Percentiles rank a stretch among this genome's conserved stretches.
Conservation (phyloP, 2,113 vertebrate species). For the Monopterus albus region DNA sequence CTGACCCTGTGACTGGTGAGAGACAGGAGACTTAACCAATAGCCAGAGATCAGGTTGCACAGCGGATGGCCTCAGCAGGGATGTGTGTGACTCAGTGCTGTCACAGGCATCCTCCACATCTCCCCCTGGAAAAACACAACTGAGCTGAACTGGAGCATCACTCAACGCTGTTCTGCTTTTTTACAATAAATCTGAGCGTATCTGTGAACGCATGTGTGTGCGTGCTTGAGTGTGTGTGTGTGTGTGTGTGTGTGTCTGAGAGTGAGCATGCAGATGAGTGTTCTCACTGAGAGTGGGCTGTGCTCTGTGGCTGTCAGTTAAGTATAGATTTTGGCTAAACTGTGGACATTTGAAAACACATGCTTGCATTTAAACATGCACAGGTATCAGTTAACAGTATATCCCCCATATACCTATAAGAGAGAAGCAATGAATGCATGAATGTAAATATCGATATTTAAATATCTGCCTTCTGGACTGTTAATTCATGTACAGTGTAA, state of each 20-base stretch:
- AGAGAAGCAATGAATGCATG: conserved; percentile 90
- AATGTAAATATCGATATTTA: conserved; percentile 90
- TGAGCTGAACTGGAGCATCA: conserved; percentile 67
- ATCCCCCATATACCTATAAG: conserved; percentile 83
- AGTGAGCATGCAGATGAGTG: conserved; percentile 74
- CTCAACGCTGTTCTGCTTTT: conserved; percentile 60
- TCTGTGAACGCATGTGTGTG: neutral
- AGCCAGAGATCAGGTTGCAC: conserved; percentile 77
- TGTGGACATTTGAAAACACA: conserved; percentile 78
- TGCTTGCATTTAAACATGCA: conserved; percentile 80
- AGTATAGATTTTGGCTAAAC: conserved; percentile 67
- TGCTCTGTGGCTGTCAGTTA: conserved; percentile 64
- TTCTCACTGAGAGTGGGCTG: conserved; percentile 66
- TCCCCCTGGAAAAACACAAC: conserved; percentile 67
- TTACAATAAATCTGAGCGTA: conserved; percentile 44
- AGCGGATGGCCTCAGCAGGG: conserved; percentile 62
- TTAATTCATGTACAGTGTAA: conserved; percentile 84
- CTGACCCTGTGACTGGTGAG: conserved; percentile 75
- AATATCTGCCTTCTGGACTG: conserved; percentile 88
- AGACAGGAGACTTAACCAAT: conserved; percentile 67
- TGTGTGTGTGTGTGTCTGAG: conserved; percentile 48
- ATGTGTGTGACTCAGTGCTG: conserved; percentile 72
- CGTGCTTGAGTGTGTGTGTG: conserved; percentile 4
- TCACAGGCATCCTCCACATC: conserved; percentile 69
- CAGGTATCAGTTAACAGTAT: conserved; percentile 73